Base-by-base conservation (phyloP, 2,888 invertebrate species). In the Andrena chrysosceles region DNA sequence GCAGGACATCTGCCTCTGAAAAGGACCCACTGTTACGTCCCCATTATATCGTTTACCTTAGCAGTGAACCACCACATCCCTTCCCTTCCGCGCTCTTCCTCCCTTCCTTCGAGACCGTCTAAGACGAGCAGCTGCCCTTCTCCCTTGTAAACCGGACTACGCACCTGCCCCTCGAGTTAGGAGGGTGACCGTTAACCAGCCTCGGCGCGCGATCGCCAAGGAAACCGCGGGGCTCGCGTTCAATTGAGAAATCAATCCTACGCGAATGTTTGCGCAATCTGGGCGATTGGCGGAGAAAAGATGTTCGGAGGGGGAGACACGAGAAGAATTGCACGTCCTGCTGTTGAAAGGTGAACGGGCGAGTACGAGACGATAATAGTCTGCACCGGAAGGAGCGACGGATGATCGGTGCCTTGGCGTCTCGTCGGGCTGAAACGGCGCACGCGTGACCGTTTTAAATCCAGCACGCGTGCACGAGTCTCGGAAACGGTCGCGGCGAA, bases 11-110 rank as follows among this genome's bases (percentile, higher is more conserved):
- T 91, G 91, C 90, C 87, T 85, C 81, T 88, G 90, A 85, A 91
- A 92, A 92, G 90, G 90, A 87, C 90, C 92, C 91, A 90, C 90
- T 90, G 90, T 91, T 89, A 86, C 89, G 88, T 89, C 91, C 89
- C 91, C 87, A 91, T 92, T 92, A 91, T 92, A 91, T 88, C 90
- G 89, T 84, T 90, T 89, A 85, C 87, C 87, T 83, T 83, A 76
- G 78, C 85, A 84, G 81, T 73, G 79, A 69, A 69, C 87, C 77
- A 49, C 74, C 77, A 26, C 74, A 54, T 82, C 74, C 76, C 77
- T 80, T 78, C 54, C 74, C 59, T 74, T 56, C n/a, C 48, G 71
- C 78, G 54, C 69, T 83, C 69, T 82, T 71, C 52, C 56, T 56
- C 59, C 63, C 66, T 48, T 31, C 71, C 69, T 60, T 59, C 77